These are phyloP conservation scores for Drosophila prostipennis DNA, from an alignment of 2,888 invertebrate species.

Conservation along the genomic window DNA sequence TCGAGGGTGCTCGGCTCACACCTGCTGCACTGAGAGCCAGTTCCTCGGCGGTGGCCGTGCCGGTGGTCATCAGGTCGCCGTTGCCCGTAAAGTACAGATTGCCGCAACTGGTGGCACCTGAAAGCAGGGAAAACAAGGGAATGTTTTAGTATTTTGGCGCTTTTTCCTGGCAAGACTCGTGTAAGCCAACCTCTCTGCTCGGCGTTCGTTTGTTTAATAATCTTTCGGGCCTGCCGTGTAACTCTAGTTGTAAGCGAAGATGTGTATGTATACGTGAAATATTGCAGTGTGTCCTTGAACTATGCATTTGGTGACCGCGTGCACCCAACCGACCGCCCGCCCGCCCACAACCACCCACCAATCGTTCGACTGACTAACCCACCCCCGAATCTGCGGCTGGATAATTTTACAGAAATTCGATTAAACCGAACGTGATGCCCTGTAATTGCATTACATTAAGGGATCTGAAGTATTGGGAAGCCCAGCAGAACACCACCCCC, in stretches of 20 bases:
- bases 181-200: conserved; percentile 42
- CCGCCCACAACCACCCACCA: not conserved
- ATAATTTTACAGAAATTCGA: conserved; percentile 71
- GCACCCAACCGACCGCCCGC: conserved; percentile 18
- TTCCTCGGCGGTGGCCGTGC: conserved; percentile 77
- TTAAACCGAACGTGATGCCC: conserved; percentile 55
- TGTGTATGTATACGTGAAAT: conserved; percentile 72
- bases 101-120: conserved; percentile 81
- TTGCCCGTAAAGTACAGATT: conserved; percentile 82
- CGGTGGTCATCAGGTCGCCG: conserved; percentile 81
- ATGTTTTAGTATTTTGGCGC: not conserved
- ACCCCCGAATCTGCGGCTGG: conserved; percentile 36
- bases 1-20: conserved; percentile 78
- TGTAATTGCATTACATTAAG: conserved; percentile 71
- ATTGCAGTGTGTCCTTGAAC: conserved; percentile 81
- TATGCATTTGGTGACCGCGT: conserved; percentile 72
- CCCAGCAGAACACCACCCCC: conserved; percentile 1
- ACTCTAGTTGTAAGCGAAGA: conserved; percentile 29
- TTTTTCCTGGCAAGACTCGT: not conserved
- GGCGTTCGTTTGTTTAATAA: conserved; percentile 63
- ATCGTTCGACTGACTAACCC: conserved; percentile 16
- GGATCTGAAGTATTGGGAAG: conserved; percentile 11
- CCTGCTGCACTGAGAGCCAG: conserved; percentile 60
- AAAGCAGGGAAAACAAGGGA: too few relatives aligned
- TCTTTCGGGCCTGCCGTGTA: conserved; percentile 56